Base-by-base conservation (phyloP, 2,797 vertebrate genomes). In the Paramormyrops hopkinsi region DNA sequence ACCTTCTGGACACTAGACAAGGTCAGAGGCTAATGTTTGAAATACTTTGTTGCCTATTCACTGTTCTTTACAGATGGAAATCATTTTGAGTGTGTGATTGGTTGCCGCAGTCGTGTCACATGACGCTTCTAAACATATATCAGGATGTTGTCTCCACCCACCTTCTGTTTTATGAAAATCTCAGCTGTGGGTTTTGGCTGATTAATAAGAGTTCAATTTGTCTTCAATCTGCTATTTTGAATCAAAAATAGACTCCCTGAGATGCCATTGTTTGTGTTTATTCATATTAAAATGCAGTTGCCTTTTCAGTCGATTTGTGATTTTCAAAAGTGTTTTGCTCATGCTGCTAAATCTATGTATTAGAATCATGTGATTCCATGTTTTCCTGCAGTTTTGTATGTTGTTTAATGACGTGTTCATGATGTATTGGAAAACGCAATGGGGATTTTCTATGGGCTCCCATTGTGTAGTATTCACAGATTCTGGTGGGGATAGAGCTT, bases 31-130 rank as follows among this genome's bases (percentile, higher is more conserved):
- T 19, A 48, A 88, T 6, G 88, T 92, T 90, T 91, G 90, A 93
- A 91, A 90, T 91, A 69, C 90, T 69, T 89, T 90, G 93, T 94
- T 92, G 92, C 92, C 94, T 94, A 93, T 92, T 91, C 92, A 91
- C 92, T 93, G 91, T 65, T 90, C 79, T 88, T 82, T 79, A 90
- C 62, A 41, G 89, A 88, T 83, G 25, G 84, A 86, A 90, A 51
- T 79, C 33, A 86, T 89, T 86, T 37, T 73, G 51, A 53, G 92
- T 90, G 90, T 86, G 89, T 89, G 90, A 88, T 90, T 89, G 90
- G 92, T 90, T 92, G 91, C 91, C 91, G 37, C 88, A 93, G 90
- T 92, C 88, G 88, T 88, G 88, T 93, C 90, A 83, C 90, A 91
- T 90, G 91, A 92, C 91, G 87, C 91, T 92, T 93, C 89, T 89